Base-by-base conservation (phyloP, 2,113 vertebrate genomes). In the Thalassarche chlororhynchos region DNA sequence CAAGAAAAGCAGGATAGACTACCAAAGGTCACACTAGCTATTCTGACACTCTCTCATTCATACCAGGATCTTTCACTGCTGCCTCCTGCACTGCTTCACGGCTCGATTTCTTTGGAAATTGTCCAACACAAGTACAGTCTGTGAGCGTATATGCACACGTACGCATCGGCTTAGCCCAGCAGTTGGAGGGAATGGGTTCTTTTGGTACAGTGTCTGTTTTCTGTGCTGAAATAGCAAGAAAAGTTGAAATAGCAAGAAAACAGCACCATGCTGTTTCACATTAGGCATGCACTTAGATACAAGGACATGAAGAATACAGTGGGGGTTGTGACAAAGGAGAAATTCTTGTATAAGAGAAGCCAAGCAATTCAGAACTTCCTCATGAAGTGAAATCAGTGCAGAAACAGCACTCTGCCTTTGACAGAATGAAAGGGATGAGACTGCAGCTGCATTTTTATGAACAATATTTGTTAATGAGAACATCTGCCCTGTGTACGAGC, bases 91-190 rank as follows among this genome's bases (percentile, higher is more conserved):
- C 36, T 21, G 21, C 46, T 66, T 78, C 68, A 61, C 25, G 11
- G 16, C 40, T 52, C 12, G 6, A 6, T 44, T 71, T 21, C 32
- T 78, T 61, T 75, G 66, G 74, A 32, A 75, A 54, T 9, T 17
- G 12, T 32, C 51, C 81, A 65, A 32, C 15, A 14, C 46, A 38
- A 66, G 44, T 14, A 58, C 32, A 47, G n/a, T 14, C 17, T 46
- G 18, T 17, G 60, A 82, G 24, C 3, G 17, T 10, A 2, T 12
- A 12, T 12, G 17, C 42, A 29, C n/a, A 7, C 3, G 1, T 26
- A 34, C 49, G 21, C 26, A 79, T 2, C 0, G 0, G 28, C 31
- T 70, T 28, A 71, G 34, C 32, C 34, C 66, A 64, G 62, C 38
- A 83, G 42, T 23, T 29, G 26, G 58, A 79, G 19, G 12, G 14